These are phyloP conservation scores for Acanthochromis polyacanthus DNA, from an alignment of 2,113 vertebrate species.

Conservation along the genomic window DNA sequence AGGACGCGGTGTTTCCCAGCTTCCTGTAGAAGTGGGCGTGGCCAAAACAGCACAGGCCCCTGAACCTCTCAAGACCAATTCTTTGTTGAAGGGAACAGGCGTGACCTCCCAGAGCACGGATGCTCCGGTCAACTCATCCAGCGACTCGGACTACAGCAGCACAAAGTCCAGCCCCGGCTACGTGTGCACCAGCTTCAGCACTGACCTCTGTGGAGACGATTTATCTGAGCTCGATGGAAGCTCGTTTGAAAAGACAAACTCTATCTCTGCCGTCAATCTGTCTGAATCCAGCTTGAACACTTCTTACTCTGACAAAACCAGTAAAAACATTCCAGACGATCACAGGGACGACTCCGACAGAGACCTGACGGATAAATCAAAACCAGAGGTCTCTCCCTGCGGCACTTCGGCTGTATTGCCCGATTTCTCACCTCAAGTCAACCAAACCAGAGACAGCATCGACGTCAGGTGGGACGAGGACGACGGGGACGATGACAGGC, in stretches of 20 bases:
- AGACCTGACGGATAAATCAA: not conserved
- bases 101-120: not conserved
- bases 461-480: conserved; percentile 28
- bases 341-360: not conserved
- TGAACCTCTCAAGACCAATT: conserved; percentile 37
- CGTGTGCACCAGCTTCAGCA: not conserved
- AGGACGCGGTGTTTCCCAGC: conserved; percentile 8
- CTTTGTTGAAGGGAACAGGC: conserved; percentile 13
- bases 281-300: not conserved
- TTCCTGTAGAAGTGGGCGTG: conserved; percentile 58
- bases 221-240: not conserved
- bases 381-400: not conserved
- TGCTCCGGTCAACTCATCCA: not conserved
- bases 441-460: conserved; percentile 47
- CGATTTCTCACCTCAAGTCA: not conserved
- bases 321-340: not conserved
- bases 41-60: conserved; percentile 34
- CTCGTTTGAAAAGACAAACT: conserved; percentile 2
- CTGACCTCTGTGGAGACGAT: conserved; percentile 16
- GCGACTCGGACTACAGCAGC: conserved; percentile 46
- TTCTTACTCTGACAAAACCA: not conserved
- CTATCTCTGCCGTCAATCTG: not conserved
- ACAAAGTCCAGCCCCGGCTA: conserved; percentile 30
- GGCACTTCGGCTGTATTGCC: not conserved
- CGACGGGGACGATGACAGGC: conserved; percentile 1